Evolutionary conservation across 2,113 vertebrate genomes (phyloP), one percentile per base, ranked within the genome.

Genomic region (Larimichthys polyactis): DNA sequence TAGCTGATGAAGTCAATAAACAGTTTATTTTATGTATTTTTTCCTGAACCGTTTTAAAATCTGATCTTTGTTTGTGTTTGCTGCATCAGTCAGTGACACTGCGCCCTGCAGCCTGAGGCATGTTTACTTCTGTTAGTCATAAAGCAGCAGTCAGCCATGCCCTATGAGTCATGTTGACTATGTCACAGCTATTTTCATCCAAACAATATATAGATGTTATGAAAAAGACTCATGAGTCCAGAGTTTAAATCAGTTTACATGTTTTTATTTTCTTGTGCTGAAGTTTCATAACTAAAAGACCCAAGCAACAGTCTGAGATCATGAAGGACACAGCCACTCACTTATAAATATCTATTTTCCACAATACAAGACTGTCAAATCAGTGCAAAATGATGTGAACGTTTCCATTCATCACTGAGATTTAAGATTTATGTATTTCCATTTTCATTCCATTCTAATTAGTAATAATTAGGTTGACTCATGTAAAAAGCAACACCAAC

Each of bases 81-180:
- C 49, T 57, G 16, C 66, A 24, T 46, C 44, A 15, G 32, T 49
- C 48, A 9, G 67, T 48, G 67, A 58, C 1, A 0, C 59, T 63
- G 58, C 27, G 2, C 11, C 17, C 36, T 68, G 59, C 64, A 32
- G 74, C 71, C 57, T 9, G 4, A 70, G 52, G 48, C 29, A 0
- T 43, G 49, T 84, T 81, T 68, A 6, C 66, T 76, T 12, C 15
- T 48, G 46, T 67, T 60, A 55, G 54, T 81, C 72, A 79, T 58
- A 57, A 8, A 81, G 62, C 72, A 57, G 24, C 66, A 79, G 36
- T 20, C 59, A 60, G 59, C 52, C 44, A 0, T 32, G 66, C 59
- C 72, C 36, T 6, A 10, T 89, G 75, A 84, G 44, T 82, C 81
- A 82, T 15, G 11, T 5, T 43, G 9, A 12, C 36, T 57, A 15